Conservation (phyloP, 2,888 invertebrate species). For the Abscondita cerata region DNA sequence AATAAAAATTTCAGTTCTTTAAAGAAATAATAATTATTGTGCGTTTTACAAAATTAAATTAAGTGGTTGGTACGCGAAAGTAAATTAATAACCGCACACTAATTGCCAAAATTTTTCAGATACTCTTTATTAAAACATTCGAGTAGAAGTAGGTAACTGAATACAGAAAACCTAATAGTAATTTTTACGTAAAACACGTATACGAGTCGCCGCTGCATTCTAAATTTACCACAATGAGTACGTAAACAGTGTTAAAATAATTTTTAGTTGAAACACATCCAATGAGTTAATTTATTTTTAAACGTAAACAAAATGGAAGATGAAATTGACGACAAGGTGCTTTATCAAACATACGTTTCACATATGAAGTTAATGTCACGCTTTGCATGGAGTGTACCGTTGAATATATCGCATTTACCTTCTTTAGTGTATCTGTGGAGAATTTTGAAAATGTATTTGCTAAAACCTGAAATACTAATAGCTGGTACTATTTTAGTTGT, state of each 20-base stretch:
- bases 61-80: too few species aligned
- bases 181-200: too few species aligned
- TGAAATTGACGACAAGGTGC: constrained; percentile 87
- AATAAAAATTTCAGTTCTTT: constrained; percentile 1
- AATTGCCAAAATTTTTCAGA: too few species aligned
- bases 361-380: constrained; percentile 87
- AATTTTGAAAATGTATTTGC: constrained; percentile 76
- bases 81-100: neutral
- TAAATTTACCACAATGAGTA: constrained; percentile 20
- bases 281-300: constrained; percentile 2
- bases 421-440: constrained; percentile 80
- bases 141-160: too few species aligned
- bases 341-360: constrained; percentile 86
- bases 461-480: constrained; percentile 81
- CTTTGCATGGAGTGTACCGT: constrained; percentile 77
- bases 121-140: too few species aligned
- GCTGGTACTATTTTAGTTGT: constrained; percentile 74
- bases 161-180: too few species aligned
- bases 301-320: constrained; percentile 75
- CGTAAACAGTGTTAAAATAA: constrained; percentile 8
- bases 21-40: neutral
- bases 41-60: constrained; percentile 4
- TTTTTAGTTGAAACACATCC: neutral
- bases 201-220: constrained; percentile 15
- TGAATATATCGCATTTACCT: constrained; percentile 66